These are phyloP conservation scores for Scaptomyza tumidula DNA, from an alignment of 2,888 invertebrate species.

Conservation along the genomic window DNA sequence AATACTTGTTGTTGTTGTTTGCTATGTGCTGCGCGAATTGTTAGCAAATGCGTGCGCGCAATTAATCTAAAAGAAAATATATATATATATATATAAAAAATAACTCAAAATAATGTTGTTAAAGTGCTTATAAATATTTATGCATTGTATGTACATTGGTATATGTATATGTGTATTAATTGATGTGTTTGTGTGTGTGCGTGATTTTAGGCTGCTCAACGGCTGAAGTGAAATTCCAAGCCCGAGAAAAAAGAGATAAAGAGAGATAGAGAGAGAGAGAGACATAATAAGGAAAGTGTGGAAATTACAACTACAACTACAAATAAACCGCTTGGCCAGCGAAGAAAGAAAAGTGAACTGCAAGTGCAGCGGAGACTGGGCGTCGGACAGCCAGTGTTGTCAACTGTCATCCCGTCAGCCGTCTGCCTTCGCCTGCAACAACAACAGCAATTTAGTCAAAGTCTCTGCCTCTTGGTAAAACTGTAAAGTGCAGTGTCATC, in stretches of 20 bases:
- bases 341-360: constrained; percentile 70
- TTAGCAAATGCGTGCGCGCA: constrained; percentile 73
- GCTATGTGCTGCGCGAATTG: constrained; percentile 45
- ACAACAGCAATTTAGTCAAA: constrained; percentile 39
- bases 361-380: constrained; percentile 71
- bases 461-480: constrained; percentile 15
- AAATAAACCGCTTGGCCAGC: constrained; percentile 50
- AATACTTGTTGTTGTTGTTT: constrained; percentile 41
- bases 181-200: constrained; percentile 43
- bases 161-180: constrained; percentile 28
- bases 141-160: constrained; percentile 28
- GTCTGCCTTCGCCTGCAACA: constrained; percentile 20
- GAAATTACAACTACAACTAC: constrained; percentile 52
- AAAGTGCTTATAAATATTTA: constrained; percentile 62
- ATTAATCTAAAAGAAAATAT: constrained; percentile 60
- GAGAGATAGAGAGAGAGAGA: constrained; percentile 30
- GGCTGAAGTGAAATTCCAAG: constrained; percentile 74
- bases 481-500: constrained; percentile 53
- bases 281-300: constrained; percentile 60
- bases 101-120: constrained; percentile 50
- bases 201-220: constrained; percentile 67
- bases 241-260: constrained; percentile 26
- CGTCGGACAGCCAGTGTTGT: constrained; percentile 73
- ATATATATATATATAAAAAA: constrained; percentile 31
- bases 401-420: constrained; percentile 38